A percentile compares a stretch with the other conserved stretches of the same genome.
Evolutionary conservation across 2,113 vertebrate species (phyloP).

Genomic region (Pygoscelis antarcticus): DNA sequence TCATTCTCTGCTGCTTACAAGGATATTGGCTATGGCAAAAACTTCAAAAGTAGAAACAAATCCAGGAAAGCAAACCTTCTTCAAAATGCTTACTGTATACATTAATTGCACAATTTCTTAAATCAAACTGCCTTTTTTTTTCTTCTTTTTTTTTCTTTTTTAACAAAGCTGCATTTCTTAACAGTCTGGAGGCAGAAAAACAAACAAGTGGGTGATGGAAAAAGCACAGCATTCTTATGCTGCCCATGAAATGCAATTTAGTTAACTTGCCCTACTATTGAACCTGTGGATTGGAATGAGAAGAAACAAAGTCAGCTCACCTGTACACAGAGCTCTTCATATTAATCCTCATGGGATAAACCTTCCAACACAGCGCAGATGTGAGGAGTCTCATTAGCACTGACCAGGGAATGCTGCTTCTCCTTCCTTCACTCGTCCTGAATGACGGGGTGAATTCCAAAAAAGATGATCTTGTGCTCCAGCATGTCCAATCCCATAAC

Average conservation of each 20-base stretch:
- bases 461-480: background rate
- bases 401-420: background rate
- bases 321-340: accelerated
- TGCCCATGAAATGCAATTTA: background rate
- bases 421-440: background rate
- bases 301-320: background rate
- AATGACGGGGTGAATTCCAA: background rate
- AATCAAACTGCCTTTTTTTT: background rate
- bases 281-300: background rate
- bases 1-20: background rate
- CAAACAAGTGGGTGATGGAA: background rate
- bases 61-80: background rate
- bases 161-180: background rate
- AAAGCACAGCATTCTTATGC: background rate
- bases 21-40: background rate
- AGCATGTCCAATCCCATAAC: background rate
- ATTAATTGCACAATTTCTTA: background rate
- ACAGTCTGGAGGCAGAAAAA: background rate
- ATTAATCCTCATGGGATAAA: accelerated
- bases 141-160: background rate
- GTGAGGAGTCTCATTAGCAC: accelerated
- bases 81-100: background rate
- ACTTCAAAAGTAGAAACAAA: background rate
- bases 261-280: background rate
- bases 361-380: background rate